Evolutionary conservation across 2,113 vertebrate genomes (phyloP).

Genomic region (Geococcyx californianus): DNA sequence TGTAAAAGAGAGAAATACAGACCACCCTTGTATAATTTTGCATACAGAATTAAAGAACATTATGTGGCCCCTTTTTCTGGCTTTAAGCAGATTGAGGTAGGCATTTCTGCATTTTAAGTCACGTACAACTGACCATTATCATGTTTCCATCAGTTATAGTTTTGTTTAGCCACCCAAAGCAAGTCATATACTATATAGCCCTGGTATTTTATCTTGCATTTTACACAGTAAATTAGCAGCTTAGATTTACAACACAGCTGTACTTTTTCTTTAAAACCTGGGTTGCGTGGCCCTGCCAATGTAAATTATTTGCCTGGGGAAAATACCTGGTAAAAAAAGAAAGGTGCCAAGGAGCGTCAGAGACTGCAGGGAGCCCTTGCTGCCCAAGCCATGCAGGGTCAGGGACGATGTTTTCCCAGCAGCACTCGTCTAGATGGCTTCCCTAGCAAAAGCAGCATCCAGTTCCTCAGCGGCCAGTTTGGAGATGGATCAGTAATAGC

Average conservation of each 20-base stretch:
- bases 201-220: not conserved
- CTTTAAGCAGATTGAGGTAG: not conserved
- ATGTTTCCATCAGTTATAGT: not conserved
- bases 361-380: not conserved
- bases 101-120: not conserved
- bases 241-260: not conserved
- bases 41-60: not conserved
- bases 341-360: not conserved
- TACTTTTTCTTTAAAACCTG: not conserved
- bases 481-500: not conserved
- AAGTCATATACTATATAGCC: not conserved
- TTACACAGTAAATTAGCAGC: not conserved
- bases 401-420: not conserved
- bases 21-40: not conserved
- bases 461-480: not conserved
- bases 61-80: rapidly evolving
- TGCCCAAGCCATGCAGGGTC: rapidly evolving
- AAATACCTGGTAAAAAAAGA: not conserved
- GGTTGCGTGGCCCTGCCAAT: not conserved
- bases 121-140: not conserved
- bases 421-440: rapidly evolving
- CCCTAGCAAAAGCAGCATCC: not conserved
- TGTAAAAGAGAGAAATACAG: not conserved
- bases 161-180: not conserved
- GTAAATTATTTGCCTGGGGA: not conserved